phyloP scores from a whole-genome alignment of 2,113 vertebrate genomes.

The Gulo gulo region DNA sequence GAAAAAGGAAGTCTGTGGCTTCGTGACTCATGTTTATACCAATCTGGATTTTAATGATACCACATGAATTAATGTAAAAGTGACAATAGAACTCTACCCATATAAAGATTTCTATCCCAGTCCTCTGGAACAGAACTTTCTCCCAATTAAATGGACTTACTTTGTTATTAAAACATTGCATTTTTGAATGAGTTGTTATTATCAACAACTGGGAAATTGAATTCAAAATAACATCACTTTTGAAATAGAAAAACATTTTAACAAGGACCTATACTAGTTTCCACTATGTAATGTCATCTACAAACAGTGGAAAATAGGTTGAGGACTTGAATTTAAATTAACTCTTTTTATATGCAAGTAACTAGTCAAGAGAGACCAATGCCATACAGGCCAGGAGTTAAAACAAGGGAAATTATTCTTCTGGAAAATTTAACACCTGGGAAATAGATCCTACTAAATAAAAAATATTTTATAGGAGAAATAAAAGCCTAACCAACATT shows the following conservation, averaged over 20 bases:
- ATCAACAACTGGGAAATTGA: background rate
- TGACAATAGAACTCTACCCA: fast-evolving
- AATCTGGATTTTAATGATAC: background rate
- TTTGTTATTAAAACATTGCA: background rate
- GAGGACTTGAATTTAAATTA: constrained; percentile 20
- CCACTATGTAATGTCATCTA: background rate
- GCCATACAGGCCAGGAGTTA: constrained; percentile 16
- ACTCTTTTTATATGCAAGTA: constrained; percentile 4
- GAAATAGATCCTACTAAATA: constrained; percentile 25
- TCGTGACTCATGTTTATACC: background rate
- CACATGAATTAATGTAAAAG: background rate
- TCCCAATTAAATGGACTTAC: background rate
- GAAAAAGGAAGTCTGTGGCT: background rate
- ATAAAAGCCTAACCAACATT: constrained; percentile 18
- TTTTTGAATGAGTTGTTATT: constrained; percentile 42
- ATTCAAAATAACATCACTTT: constrained; percentile 17
- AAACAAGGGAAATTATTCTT: constrained; percentile 64
- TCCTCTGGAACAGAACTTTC: background rate
- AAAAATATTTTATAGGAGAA: constrained; percentile 41
- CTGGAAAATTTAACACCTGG: constrained; percentile 60
- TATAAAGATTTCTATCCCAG: fast-evolving
- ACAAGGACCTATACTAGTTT: background rate
- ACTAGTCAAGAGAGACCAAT: background rate
- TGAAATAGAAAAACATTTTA: constrained; percentile 41
- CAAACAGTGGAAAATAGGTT: background rate